Conservation (phyloP, 2,797 vertebrate species). For the Sebastes ruberrimus region DNA sequence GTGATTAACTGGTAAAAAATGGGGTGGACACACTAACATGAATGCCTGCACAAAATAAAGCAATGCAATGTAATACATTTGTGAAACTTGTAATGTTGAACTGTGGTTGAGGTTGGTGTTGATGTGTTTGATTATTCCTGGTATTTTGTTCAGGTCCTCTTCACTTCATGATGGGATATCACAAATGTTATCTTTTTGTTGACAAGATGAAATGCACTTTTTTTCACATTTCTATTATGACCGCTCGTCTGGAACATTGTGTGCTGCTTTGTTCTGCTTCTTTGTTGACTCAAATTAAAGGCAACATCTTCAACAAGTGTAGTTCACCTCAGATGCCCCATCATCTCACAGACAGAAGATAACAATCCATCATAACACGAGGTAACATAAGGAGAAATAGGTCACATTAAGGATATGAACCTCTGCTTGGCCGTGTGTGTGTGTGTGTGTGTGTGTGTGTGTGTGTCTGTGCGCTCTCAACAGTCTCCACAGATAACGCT, state of each 20-base stretch:
- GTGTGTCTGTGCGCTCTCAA: neutral
- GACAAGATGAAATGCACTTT: neutral
- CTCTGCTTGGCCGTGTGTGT: neutral
- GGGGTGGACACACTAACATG: neutral
- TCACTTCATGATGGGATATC: neutral
- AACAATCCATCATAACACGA: conserved; percentile 49
- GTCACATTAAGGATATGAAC: conserved; percentile 68
- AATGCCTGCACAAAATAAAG: neutral
- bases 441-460: neutral
- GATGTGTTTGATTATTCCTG: neutral
- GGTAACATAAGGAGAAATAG: conserved; percentile 66
- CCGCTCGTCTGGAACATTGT: neutral
- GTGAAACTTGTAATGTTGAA: neutral
- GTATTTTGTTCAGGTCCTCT: neutral
- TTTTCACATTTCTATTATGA: conserved; percentile 3
- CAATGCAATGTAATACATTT: neutral
- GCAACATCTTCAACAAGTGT: conserved; percentile 12
- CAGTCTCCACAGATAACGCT: conserved; percentile 57
- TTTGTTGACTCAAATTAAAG: conserved; percentile 43
- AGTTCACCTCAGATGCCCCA: conserved; percentile 35
- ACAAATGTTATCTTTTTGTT: neutral
- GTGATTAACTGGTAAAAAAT: neutral
- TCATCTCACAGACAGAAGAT: conserved; percentile 30
- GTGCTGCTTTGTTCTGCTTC: neutral
- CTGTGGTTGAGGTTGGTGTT: neutral